Percentiles rank a stretch among this genome's conserved stretches.
These are phyloP conservation scores for Ectropis grisescens DNA, from an alignment of 1,140 invertebrate species.

Conservation along the genomic window DNA sequence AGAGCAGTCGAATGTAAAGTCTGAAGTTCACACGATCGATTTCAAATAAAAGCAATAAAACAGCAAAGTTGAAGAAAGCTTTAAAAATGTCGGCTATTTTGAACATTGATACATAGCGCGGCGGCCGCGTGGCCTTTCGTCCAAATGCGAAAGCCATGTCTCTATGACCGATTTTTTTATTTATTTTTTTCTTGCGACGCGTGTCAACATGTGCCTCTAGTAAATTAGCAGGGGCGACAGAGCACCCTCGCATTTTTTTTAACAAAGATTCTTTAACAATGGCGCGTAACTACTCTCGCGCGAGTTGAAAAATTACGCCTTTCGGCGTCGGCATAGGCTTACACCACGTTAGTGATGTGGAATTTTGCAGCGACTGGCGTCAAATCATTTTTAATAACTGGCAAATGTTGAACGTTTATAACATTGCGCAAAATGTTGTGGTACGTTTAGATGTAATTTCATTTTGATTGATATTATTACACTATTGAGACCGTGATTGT, in stretches of 20 bases:
- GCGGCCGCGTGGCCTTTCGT: conserved; percentile 21
- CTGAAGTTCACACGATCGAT: conserved; percentile 31
- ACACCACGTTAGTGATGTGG: too few species aligned
- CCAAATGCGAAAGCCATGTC: conserved; percentile 58
- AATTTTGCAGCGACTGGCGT: neutral
- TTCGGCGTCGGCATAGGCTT: conserved; percentile 15
- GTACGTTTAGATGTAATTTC: too few species aligned
- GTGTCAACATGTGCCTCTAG: conserved; percentile 65
- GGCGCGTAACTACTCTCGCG: conserved; percentile 57
- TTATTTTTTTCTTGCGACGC: conserved; percentile 48
- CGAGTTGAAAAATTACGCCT: conserved; percentile 55
- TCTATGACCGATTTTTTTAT: conserved; percentile 46
- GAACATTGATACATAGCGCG: conserved; percentile 1
- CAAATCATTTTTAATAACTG: conserved; percentile 1
- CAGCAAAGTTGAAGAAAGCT: conserved; percentile 9
- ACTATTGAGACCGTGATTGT: too few species aligned
- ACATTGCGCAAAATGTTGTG: too few species aligned
- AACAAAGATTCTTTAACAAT: conserved; percentile 63
- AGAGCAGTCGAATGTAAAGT: conserved; percentile 12
- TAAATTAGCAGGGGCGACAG: conserved; percentile 61
- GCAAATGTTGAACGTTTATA: conserved; percentile 1
- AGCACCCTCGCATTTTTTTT: conserved; percentile 59
- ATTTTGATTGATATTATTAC: too few species aligned
- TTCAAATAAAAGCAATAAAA: conserved; percentile 30
- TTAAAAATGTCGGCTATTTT: conserved; percentile 12